A percentile compares a stretch with the other conserved stretches of the same genome.
Conservation (phyloP, 2,888 invertebrate genomes). For the Epinotia nisella region DNA sequence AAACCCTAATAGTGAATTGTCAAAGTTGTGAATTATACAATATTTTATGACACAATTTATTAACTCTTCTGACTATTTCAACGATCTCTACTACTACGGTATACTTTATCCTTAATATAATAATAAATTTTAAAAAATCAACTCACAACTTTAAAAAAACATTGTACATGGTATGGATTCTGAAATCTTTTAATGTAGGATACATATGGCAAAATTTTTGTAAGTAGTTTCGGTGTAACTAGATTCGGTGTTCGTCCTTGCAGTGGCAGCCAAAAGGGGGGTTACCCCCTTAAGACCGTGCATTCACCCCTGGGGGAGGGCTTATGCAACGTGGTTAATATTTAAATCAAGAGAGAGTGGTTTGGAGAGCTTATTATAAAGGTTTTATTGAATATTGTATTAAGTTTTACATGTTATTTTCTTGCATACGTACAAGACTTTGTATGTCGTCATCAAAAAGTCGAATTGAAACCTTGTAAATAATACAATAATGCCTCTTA, state of each 20-base stretch:
- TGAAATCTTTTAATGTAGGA: not conserved
- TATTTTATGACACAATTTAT: not conserved
- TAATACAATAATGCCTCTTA: too few relatives aligned
- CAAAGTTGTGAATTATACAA: not conserved
- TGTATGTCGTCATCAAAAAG: too few relatives aligned
- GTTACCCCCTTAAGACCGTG: conserved; percentile 42
- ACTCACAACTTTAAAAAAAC: too few relatives aligned
- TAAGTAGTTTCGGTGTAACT: conserved; percentile 1
- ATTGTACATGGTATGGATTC: too few relatives aligned
- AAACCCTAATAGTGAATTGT: not conserved
- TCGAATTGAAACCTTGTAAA: not conserved
- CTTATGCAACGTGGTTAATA: conserved; percentile 82
- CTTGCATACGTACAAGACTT: too few relatives aligned
- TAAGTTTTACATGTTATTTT: too few relatives aligned
- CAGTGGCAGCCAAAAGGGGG: conserved; percentile 9
- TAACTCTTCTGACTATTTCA: too few relatives aligned
- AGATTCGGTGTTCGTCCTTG: conserved; percentile 26
- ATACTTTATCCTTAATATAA: too few relatives aligned
- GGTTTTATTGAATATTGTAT: conserved; percentile 5
- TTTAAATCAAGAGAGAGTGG: conserved; percentile 76
- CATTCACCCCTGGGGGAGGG: conserved; percentile 54
- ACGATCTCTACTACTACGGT: too few relatives aligned
- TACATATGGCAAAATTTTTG: not conserved
- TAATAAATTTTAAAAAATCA: too few relatives aligned
- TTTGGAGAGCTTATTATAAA: conserved; percentile 14